Evolutionary conservation across 2,888 invertebrate species (phyloP).

Genomic region (Callinectes sapidus): DNA sequence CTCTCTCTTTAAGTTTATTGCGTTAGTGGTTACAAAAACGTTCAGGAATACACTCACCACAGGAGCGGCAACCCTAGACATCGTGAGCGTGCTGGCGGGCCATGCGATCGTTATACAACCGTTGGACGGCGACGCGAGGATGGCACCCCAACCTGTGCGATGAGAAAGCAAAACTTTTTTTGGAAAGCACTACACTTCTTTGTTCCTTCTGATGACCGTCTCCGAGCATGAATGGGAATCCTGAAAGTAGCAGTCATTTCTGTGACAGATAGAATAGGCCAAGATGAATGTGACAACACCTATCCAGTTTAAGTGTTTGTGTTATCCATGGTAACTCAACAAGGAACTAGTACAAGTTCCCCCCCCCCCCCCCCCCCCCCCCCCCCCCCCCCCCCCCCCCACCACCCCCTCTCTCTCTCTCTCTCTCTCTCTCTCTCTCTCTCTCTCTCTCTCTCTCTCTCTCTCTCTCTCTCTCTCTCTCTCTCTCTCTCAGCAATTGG

Average conservation of each 20-base stretch:
- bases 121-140: conserved; percentile 16
- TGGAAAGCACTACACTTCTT: background rate
- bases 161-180: background rate
- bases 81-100: background rate
- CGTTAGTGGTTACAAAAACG: background rate
- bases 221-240: background rate
- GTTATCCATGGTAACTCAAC: background rate
- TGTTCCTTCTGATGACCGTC: background rate
- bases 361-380: too few relatives aligned
- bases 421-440: too few relatives aligned
- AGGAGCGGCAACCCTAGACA: background rate
- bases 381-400: too few relatives aligned
- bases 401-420: too few relatives aligned
- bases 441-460: too few relatives aligned
- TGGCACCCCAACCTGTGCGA: conserved; percentile 12
- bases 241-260: background rate
- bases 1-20: background rate
- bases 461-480: too few relatives aligned
- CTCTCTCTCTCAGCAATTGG: too few relatives aligned
- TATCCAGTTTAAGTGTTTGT: background rate
- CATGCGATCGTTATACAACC: conserved; percentile 27
- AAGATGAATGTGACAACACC: background rate
- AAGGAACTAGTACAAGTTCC: background rate
- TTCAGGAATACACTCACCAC: background rate
- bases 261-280: background rate